Evolutionary conservation across 2,888 invertebrate genomes (phyloP).

Genomic region (Xiphydria camelus): DNA sequence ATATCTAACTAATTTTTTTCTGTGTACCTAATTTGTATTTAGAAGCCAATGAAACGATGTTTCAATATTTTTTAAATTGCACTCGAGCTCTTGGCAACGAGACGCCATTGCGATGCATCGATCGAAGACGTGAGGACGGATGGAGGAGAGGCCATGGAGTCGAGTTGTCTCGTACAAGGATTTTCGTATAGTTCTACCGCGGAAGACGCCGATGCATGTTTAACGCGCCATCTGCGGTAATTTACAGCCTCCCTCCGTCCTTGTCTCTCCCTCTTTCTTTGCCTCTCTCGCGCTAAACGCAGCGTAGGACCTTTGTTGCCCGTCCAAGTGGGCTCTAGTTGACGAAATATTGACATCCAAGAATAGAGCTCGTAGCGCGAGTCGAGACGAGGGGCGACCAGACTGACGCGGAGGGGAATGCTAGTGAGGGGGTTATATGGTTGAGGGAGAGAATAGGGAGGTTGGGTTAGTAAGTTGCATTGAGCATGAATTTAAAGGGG

Average conservation of each 20-base stretch:
- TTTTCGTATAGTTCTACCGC: constrained; percentile 14
- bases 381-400: constrained; percentile 5
- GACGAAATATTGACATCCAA: constrained; percentile 57
- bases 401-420: constrained; percentile 50
- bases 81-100: no score
- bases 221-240: constrained; percentile 27
- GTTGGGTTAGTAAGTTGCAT: constrained; percentile 26
- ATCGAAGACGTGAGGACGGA: constrained; percentile 32
- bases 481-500: constrained; percentile 34
- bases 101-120: constrained; percentile 10
- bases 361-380: constrained; percentile 48
- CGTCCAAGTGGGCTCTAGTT: constrained; percentile 46
- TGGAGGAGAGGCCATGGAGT: constrained; percentile 35
- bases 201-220: neutral
- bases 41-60: no score
- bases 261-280: constrained; percentile 19
- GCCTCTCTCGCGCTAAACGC: constrained; percentile 24
- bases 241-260: constrained; percentile 26
- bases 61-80: no score
- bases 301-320: constrained; percentile 38
- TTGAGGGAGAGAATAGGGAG: constrained; percentile 57
- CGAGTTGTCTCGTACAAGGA: constrained; percentile 39
- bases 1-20: no score
- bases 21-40: no score
- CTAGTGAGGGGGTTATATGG: constrained; percentile 59